Conservation (phyloP, 1,140 invertebrate species). For the Dendroctonus valens region DNA sequence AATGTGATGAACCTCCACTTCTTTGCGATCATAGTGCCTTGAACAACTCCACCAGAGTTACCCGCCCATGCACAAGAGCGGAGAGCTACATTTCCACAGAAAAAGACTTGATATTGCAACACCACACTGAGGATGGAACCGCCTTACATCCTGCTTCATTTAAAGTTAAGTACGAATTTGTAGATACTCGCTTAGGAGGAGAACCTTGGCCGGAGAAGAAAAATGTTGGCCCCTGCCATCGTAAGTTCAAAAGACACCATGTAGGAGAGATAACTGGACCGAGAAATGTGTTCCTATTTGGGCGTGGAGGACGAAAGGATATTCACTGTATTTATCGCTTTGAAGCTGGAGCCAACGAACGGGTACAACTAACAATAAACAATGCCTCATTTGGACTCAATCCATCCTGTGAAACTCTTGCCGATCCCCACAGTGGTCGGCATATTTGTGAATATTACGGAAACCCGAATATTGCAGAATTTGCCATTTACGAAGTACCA, state of each 20-base stretch:
- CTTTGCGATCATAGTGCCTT: conserved; percentile 80
- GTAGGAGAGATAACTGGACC: conserved; percentile 66
- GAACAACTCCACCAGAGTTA: conserved; percentile 68
- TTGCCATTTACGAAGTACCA: conserved; percentile 64
- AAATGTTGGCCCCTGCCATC: conserved; percentile 51
- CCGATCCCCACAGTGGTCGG: conserved; percentile 64
- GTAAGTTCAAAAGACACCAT: conserved; percentile 57
- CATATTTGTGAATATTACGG: conserved; percentile 56
- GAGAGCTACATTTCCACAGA: conserved; percentile 78
- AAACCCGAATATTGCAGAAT: conserved; percentile 55
- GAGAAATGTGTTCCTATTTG: conserved; percentile 73
- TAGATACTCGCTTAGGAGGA: conserved; percentile 74
- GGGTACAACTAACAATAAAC: conserved; percentile 65
- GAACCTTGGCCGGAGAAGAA: conserved; percentile 59
- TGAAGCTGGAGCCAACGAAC: conserved; percentile 64
- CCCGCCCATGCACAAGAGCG: conserved; percentile 70
- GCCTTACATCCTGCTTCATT: conserved; percentile 67
- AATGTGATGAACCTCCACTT: conserved; percentile 71
- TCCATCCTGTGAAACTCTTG: conserved; percentile 64
- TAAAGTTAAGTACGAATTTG: conserved; percentile 76
- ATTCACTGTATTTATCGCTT: conserved; percentile 74
- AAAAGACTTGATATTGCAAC: conserved; percentile 54
- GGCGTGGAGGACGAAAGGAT: conserved; percentile 69
- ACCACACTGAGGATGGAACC: conserved; percentile 61
- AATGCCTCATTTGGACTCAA: conserved; percentile 69